Base-by-base conservation (phyloP, 2,113 vertebrate genomes). In the Gobio gobio region DNA sequence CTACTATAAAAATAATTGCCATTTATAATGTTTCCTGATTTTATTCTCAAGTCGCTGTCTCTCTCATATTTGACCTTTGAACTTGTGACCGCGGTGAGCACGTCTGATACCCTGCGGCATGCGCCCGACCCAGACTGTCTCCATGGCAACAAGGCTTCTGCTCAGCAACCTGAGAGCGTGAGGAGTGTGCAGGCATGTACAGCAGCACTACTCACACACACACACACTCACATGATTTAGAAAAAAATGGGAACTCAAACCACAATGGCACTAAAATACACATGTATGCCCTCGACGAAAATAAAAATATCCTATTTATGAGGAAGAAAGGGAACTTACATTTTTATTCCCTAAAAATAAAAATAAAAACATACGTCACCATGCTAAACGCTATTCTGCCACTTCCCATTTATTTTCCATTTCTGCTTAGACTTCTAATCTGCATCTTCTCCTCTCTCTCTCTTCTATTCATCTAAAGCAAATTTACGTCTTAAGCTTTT, bases 91-190 rank as follows among this genome's bases (percentile, higher is more conserved):
- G 29, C 26, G 33, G 82, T 63, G 78, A 86, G 56, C 75, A 70
- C 2, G 86, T 89, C 88, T 89, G 86, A 78, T 82, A 84, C 83
- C 87, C 63, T 56, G 63, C 80, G 73, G 72, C 82, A 54, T 78
- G 20, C n/a, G 43, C 82, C 72, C n/a, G 45, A 40, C 82, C 76
- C 83, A 84, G 85, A 75, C 88, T 87, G 88, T 89, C 49, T 51
- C 88, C 86, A 89, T 89, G 86, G 88, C 82, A 86, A 89, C 88
- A 86, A 77, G 77, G 63, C 86, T 83, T 87, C 86, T 86, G 72
- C 88, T 87, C 49, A 58, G 72, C 79, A 87, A 81, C 80, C 73
- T 20, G 64, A 86, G 77, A 77, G 45, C 7, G 81, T 72, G 29
- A 82, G 49, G 49, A 82, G 82, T 82, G 74, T 82, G 78, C 76